phyloP scores from a whole-genome alignment of 2,797 vertebrate species.

The Scyliorhinus canicula region DNA sequence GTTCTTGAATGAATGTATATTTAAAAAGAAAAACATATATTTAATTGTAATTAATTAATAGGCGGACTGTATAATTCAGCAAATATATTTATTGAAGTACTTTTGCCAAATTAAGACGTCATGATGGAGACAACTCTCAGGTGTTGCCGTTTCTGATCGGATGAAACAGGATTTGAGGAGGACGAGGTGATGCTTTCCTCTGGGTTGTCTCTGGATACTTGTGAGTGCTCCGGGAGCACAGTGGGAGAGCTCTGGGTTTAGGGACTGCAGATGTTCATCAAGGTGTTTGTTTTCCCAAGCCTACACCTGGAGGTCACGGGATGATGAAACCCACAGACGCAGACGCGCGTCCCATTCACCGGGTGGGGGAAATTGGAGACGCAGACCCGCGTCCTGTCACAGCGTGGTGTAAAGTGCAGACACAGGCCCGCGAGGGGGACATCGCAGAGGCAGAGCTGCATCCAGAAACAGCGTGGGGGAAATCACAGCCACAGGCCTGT shows the following conservation, averaged over 20 bases:
- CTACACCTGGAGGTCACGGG: not conserved
- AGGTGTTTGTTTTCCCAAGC: not conserved
- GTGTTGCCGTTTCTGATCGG: not conserved
- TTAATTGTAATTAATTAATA: conserved; percentile 31
- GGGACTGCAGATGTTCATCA: too few species aligned
- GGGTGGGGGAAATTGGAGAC: not conserved
- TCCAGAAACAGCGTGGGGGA: not conserved
- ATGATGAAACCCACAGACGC: too few species aligned
- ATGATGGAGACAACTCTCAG: not conserved
- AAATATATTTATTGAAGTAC: conserved; percentile 30
- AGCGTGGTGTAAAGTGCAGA: too few species aligned
- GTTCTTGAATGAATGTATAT: not conserved
- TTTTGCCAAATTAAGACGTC: not conserved
- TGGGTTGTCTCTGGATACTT: not conserved
- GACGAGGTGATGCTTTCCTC: not conserved
- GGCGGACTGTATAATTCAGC: conserved; percentile 24
- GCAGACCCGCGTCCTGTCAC: not conserved
- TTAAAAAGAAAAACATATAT: conserved; percentile 3
- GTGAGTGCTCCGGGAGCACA: too few species aligned
- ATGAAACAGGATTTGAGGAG: not conserved
- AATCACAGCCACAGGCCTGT: not conserved
- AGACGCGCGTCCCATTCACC: not conserved
- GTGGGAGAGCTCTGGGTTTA: not conserved
- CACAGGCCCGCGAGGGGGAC: too few species aligned
- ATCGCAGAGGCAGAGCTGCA: too few species aligned